These are phyloP conservation scores for Uropetala carovei DNA, from an alignment of 2,888 invertebrate species.

Conservation along the genomic window DNA sequence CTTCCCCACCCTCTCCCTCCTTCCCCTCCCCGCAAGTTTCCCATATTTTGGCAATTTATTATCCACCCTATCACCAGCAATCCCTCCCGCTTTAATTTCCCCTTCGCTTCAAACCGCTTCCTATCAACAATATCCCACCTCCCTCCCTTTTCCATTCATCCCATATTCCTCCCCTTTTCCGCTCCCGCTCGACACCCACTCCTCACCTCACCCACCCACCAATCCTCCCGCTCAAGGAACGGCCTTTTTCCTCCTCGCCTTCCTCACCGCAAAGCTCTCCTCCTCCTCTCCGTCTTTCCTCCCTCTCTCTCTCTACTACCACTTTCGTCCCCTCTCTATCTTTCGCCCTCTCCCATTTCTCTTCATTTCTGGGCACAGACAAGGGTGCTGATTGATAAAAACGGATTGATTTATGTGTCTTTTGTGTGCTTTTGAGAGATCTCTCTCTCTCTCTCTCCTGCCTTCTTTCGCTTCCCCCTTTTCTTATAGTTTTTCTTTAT, in stretches of 20 bases:
- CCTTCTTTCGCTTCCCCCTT: background rate
- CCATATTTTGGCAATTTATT: slow-evolving; percentile 64
- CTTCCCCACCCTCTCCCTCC: background rate
- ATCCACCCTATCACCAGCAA: slow-evolving; percentile 53
- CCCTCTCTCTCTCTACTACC: background rate
- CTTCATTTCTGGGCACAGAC: slow-evolving; percentile 38
- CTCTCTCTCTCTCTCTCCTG: background rate
- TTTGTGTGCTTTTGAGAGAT: background rate
- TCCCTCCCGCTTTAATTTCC: slow-evolving; percentile 62
- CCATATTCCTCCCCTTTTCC: background rate
- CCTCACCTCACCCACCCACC: background rate
- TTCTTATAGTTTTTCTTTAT: background rate
- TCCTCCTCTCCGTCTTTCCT: background rate
- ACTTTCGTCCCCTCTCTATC: background rate
- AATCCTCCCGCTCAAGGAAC: background rate
- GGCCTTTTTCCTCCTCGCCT: background rate
- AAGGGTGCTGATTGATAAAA: slow-evolving; percentile 60
- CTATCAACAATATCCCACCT: slow-evolving; percentile 38
- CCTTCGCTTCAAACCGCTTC: slow-evolving; percentile 42
- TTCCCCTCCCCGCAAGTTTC: background rate
- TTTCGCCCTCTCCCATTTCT: slow-evolving; percentile 11
- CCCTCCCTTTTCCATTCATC: background rate
- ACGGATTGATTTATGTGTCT: slow-evolving; percentile 44
- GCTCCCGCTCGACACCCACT: background rate
- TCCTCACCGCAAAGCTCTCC: background rate